Conservation (phyloP, 2,113 vertebrate species). For the Actenoides lindsayi region DNA sequence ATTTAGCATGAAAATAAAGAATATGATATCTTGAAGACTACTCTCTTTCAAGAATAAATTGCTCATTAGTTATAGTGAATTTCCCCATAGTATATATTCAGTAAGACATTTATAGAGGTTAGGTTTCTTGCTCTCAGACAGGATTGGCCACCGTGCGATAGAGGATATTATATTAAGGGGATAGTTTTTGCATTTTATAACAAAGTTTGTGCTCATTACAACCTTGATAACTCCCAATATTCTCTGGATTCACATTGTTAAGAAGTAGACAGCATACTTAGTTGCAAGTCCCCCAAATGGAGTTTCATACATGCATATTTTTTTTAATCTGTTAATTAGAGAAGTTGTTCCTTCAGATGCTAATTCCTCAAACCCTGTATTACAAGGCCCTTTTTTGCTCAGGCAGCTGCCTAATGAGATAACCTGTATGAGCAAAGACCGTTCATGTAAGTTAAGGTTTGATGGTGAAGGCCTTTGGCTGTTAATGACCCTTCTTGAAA, state of each 20-base stretch:
- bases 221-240: background rate
- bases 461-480: background rate
- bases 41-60: background rate
- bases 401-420: background rate
- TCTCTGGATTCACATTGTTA: background rate
- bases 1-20: background rate
- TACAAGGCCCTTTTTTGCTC: background rate
- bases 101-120: background rate
- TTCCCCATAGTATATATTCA: background rate
- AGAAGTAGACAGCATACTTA: background rate
- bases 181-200: background rate
- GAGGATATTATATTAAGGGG: background rate
- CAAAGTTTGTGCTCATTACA: background rate
- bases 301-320: background rate
- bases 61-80: background rate
- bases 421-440: background rate
- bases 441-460: background rate
- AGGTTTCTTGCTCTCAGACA: background rate
- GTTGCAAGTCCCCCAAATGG: background rate
- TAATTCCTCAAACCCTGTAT: background rate
- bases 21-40: background rate
- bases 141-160: background rate
- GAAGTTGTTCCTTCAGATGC: background rate
- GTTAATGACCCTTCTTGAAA: slow-evolving; percentile 17
- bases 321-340: slow-evolving; percentile 18